phyloP scores from a whole-genome alignment of 2,888 invertebrate genomes.

The Salpingus planirostris region DNA sequence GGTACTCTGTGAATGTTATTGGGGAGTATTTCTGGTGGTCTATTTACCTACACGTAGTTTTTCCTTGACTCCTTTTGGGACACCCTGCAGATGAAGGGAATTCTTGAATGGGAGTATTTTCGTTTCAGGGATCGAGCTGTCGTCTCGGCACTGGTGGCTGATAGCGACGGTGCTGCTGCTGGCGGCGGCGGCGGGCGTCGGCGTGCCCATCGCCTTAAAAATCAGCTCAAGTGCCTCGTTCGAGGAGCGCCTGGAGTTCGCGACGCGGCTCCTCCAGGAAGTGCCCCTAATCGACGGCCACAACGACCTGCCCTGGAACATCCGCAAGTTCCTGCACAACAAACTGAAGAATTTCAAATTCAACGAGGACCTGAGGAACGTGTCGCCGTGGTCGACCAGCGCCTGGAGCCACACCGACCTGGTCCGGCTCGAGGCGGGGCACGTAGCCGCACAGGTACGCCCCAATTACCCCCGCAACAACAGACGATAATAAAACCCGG shows the following conservation, averaged over 20 bases:
- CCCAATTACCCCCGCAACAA: too few species aligned
- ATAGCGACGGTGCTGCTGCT: slow-evolving; percentile 66
- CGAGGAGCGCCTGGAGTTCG: slow-evolving; percentile 66
- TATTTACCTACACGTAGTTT: too few species aligned
- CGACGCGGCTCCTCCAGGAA: slow-evolving; percentile 63
- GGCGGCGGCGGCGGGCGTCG: slow-evolving; percentile 71
- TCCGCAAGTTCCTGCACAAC: slow-evolving; percentile 82
- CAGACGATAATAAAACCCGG: too few species aligned
- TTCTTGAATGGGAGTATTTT: too few species aligned
- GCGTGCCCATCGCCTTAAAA: slow-evolving; percentile 68
- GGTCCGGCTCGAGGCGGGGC: slow-evolving; percentile 60
- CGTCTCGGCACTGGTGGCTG: slow-evolving; percentile 65
- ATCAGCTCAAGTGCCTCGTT: slow-evolving; percentile 68
- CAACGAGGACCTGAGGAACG: slow-evolving; percentile 57
- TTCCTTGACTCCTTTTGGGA: too few species aligned
- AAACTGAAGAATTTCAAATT: slow-evolving; percentile 75
- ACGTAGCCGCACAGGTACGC: slow-evolving; percentile 68
- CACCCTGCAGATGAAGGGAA: too few species aligned
- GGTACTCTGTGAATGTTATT: too few species aligned
- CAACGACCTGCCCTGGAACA: slow-evolving; percentile 88
- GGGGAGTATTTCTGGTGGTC: too few species aligned
- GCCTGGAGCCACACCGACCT: slow-evolving; percentile 77
- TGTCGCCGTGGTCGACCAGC: slow-evolving; percentile 62
- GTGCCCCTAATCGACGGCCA: slow-evolving; percentile 78
- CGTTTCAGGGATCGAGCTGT: slow-evolving; percentile 46